phyloP scores from a whole-genome alignment of 2,113 vertebrate species.

The Riparia riparia region DNA sequence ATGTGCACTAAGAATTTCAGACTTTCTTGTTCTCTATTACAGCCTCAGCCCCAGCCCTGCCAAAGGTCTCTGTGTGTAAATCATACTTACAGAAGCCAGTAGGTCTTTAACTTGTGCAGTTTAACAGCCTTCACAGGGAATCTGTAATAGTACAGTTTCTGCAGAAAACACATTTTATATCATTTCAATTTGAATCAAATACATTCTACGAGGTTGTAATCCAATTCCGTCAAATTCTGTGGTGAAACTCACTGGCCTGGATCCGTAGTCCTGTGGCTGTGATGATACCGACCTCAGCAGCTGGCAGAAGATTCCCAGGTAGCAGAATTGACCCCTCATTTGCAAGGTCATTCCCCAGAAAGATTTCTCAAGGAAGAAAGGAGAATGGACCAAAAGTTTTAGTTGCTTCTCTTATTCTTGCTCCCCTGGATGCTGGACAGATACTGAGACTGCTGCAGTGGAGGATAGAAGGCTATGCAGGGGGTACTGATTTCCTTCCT shows the following conservation, averaged over 20 bases:
- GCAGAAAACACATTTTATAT: neutral
- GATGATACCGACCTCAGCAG: neutral
- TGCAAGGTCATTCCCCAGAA: neutral
- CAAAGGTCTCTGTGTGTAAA: constrained; percentile 17
- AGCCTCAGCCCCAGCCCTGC: neutral
- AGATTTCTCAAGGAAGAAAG: neutral
- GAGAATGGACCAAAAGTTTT: neutral
- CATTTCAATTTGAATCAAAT: neutral
- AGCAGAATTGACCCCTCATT: neutral
- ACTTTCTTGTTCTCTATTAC: neutral
- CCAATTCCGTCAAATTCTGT: neutral
- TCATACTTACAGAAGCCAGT: neutral
- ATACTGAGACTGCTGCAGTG: neutral
- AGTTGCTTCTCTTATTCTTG: neutral
- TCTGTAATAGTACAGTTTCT: neutral
- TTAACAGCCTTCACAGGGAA: neutral
- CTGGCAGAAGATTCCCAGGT: neutral
- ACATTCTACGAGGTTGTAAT: neutral
- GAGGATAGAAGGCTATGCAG: neutral
- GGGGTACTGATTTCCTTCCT: neutral
- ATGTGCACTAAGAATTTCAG: neutral
- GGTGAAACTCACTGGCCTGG: neutral
- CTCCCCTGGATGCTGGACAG: neutral
- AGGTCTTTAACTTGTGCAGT: neutral
- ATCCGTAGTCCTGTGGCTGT: neutral